Percentiles rank a stretch among this genome's conserved stretches.
Evolutionary conservation across 2,888 invertebrate species (phyloP).

Genomic region (Schrankia costaestrigalis): DNA sequence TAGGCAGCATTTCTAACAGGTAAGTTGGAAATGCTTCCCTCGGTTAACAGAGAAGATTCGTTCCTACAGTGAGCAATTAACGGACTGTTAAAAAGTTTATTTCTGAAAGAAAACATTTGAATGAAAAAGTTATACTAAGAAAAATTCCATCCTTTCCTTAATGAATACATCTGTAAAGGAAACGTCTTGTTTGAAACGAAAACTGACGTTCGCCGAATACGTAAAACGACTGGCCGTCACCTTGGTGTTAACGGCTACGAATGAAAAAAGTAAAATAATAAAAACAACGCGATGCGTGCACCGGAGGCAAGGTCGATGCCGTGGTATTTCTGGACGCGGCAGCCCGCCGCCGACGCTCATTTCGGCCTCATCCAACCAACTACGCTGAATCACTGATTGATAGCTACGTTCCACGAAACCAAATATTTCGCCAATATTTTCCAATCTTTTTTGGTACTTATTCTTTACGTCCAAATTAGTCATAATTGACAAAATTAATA

Average conservation of each 20-base stretch:
- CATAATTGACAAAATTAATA: no score
- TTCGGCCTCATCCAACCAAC: slow-evolving; percentile 49
- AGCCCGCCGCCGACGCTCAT: slow-evolving; percentile 42
- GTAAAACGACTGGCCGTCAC: slow-evolving; percentile 58
- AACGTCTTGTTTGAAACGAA: slow-evolving; percentile 8
- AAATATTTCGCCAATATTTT: slow-evolving; percentile 48
- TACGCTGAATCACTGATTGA: slow-evolving; percentile 63
- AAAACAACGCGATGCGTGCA: slow-evolving; percentile 69
- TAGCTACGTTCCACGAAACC: slow-evolving; percentile 53
- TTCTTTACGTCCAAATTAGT: slow-evolving; percentile 11
- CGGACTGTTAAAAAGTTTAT: no score
- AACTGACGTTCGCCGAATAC: slow-evolving; percentile 9
- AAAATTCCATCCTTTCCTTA: no score
- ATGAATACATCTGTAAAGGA: no score
- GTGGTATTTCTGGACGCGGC: slow-evolving; percentile 71
- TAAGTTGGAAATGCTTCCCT: no score
- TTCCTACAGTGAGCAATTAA: no score
- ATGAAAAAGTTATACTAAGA: no score
- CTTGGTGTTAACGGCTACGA: slow-evolving; percentile 57
- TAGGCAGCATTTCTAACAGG: no score
- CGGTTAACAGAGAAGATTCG: no score
- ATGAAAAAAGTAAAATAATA: slow-evolving; percentile 68
- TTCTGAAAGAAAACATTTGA: no score
- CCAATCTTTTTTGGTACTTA: slow-evolving; percentile 15
- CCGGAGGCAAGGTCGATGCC: slow-evolving; percentile 73